Evolutionary conservation across 2,797 vertebrate genomes (phyloP), one percentile per base, ranked within the genome.

Genomic region (Protonibea diacanthus): DNA sequence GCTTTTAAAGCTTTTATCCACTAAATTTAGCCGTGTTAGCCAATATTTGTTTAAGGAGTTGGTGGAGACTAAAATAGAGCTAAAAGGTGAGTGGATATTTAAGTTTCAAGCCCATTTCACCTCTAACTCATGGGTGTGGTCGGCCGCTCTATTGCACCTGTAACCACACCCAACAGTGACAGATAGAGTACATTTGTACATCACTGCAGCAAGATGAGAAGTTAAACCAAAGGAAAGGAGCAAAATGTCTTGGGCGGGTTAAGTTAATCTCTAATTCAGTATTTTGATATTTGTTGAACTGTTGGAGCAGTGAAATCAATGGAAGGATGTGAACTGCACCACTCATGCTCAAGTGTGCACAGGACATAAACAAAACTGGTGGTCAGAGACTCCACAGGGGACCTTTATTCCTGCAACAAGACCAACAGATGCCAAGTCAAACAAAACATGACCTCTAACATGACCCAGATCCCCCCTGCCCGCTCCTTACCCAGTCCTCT

Each of bases 401-500:
- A 15, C 12, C 33, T 56, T 69, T 42, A 60, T 51, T 66, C 40
- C 47, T 27, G 15, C 13, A 29, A 29, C 57, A 40, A 25, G 10
- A 20, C 7, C 20, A 4, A 33, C 23, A 47, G 65, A 48, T 0
- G 5, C 27, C 12, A n/a, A 56, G 17, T 56, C 18, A 73, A 66
- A 72, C 45, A 59, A n/a, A 51, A 53, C 44, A 18, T 9, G 70
- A 67, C 21, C 70, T 47, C 38, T 7, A 52, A 23, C 62, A 9
- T 15, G 15, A 77, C 67, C 23, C 23, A 44, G 10, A 55, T 12
- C 1, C 6, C 38, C 57, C 6, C 25, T 20, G 11, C 25, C 13
- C 29, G 52, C 14, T 68, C 17, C 93, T 95, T 94, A 99, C 98
- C 98, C 59, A 98, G 87, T 1, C 96, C 96, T 77, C 98, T 94